A percentile compares a stretch with the other conserved stretches of the same genome.
phyloP scores from a whole-genome alignment of 1,140 invertebrate genomes.

The Caenorhabditis tropicalis region DNA sequence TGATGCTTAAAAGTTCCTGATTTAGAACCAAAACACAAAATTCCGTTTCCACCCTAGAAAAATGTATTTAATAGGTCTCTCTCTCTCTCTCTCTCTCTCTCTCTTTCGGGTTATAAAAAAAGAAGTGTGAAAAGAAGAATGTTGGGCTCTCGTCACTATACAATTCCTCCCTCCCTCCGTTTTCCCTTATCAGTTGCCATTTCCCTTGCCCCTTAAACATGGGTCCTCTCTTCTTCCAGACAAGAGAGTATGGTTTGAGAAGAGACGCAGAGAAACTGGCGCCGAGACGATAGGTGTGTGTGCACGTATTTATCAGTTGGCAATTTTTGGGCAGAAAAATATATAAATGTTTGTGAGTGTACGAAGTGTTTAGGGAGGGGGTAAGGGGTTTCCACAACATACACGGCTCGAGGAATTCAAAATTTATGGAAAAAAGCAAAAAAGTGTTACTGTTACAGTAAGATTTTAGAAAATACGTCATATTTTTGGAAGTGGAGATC shows the following conservation, averaged over 20 bases:
- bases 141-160: neutral
- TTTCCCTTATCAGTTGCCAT: neutral
- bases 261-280: neutral
- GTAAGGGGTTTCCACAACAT: neutral
- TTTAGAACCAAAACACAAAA: too few species aligned
- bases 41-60: too few species aligned
- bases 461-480: too few species aligned
- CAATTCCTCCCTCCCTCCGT: neutral
- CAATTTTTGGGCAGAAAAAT: neutral
- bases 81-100: too few species aligned
- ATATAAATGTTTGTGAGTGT: neutral
- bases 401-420: too few species aligned
- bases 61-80: too few species aligned
- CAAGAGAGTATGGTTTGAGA: neutral
- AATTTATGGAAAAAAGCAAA: too few species aligned
- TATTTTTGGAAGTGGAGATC: too few species aligned
- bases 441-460: too few species aligned
- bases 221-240: neutral
- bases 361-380: neutral
- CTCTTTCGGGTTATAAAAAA: neutral
- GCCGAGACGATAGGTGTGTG: neutral
- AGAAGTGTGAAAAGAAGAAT: neutral
- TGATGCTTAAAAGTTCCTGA: too few species aligned
- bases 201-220: neutral
- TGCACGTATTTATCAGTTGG: slow-evolving; percentile 17